Evolutionary conservation across 2,113 vertebrate genomes (phyloP).

Genomic region (Pteruthius melanotis): DNA sequence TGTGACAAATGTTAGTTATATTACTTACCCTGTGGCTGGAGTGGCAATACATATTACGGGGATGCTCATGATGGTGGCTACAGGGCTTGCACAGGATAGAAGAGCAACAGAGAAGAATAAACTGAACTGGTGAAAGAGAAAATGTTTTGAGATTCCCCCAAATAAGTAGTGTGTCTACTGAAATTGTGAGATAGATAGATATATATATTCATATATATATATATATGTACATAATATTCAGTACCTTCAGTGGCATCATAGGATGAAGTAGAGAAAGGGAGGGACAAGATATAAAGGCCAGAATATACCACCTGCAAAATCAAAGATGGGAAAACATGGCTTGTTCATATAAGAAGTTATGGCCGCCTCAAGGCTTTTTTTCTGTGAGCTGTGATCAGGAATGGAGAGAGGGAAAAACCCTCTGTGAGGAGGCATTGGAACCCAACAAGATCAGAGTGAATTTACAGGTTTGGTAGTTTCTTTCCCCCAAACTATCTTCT

Average conservation of each 20-base stretch:
- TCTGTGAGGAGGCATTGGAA: background rate
- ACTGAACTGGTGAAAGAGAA: background rate
- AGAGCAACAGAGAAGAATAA: background rate
- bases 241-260: background rate
- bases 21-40: background rate
- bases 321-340: background rate
- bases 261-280: background rate
- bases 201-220: background rate
- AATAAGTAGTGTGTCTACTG: background rate
- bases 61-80: background rate
- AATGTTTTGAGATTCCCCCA: background rate
- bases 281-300: background rate
- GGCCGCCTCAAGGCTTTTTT: background rate
- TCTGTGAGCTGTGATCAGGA: background rate
- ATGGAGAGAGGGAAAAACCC: background rate
- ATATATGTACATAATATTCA: background rate
- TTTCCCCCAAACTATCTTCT: fast-evolving
- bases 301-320: background rate
- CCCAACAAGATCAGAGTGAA: background rate
- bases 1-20: background rate
- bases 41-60: background rate
- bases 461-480: background rate
- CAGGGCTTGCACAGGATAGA: background rate
- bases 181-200: background rate
- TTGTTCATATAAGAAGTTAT: background rate